These are phyloP conservation scores for Drosophila sordidula DNA, from an alignment of 2,888 invertebrate species.

Conservation along the genomic window DNA sequence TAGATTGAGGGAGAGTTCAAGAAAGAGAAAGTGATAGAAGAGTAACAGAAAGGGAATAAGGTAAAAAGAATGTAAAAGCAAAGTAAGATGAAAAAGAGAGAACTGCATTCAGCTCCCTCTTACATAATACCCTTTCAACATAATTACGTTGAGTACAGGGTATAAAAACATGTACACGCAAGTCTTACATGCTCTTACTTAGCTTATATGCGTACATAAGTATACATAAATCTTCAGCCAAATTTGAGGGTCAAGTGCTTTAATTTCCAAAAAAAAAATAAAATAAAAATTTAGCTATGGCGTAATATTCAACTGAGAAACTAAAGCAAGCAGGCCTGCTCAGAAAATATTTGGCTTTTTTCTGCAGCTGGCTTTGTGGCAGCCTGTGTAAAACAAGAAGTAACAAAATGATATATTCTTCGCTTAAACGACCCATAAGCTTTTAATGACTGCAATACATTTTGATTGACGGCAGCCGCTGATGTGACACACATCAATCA, in stretches of 20 bases:
- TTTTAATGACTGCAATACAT: background rate
- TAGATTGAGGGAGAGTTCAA: background rate
- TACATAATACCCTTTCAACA: too few relatives aligned
- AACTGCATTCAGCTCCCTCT: background rate
- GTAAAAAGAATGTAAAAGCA: too few relatives aligned
- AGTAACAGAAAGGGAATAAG: too few relatives aligned
- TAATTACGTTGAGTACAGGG: background rate
- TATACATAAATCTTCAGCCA: constrained; percentile 6
- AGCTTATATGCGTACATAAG: background rate
- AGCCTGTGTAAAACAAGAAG: background rate
- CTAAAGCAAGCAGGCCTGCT: background rate
- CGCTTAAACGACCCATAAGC: background rate
- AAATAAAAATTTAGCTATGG: background rate
- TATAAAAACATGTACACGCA: constrained; percentile 13
- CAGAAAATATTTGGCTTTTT: background rate
- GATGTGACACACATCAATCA: constrained; percentile 54
- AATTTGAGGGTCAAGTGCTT: constrained; percentile 25
- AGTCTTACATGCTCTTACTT: constrained; percentile 13
- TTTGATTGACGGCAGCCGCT: constrained; percentile 18
- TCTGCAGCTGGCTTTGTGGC: background rate
- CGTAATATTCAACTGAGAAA: background rate
- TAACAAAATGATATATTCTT: background rate
- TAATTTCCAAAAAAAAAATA: background rate
- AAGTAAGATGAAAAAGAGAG: too few relatives aligned
- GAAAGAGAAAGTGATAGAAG: too few relatives aligned